Evolutionary conservation across 2,888 invertebrate species (phyloP), one percentile per base, ranked within the genome.

Genomic region (Oscheius myriophilus): DNA sequence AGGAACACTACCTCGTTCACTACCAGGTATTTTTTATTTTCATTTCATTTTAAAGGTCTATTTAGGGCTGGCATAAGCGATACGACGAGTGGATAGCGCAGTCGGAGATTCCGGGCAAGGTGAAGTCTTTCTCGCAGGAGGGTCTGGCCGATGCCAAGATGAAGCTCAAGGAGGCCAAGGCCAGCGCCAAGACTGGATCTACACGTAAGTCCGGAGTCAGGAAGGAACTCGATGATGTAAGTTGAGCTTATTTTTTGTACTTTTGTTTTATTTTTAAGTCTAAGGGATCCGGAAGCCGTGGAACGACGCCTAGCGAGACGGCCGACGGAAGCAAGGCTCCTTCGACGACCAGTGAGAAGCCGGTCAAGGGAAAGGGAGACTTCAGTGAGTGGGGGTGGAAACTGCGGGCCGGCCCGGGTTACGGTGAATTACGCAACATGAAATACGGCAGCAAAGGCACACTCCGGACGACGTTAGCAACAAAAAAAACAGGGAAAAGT

Each of bases 21-120:
- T 76, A 69, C 51, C 54, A 58, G 43, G 71, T 71, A 39, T 11
- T 46, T 23, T 11, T 2, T 23, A 18, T n/a, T n/a, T 49, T 26
- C 12, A 7, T n/a, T 39, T 25, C 18, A 46, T 18, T 33, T 11
- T 23, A 21, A 49, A 26, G 23, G 14, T 2, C 18, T 23, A n/a
- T 69, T 16, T 18, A 55, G 54, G 76, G 76, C 4, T 76, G 73
- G 73, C 65, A 72, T 42, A 49, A 33, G 23, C 68, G 73, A 9
- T 61, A 76, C 57, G 76, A 76, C 52, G 72, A 72, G 25, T 41
- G 26, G 12, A 51, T 76, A 2, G 25, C 45, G 1, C 4, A 46
- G 41, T 49, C 45, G 6, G 46, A 71, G 16, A 45, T 51, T 3
- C 11, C 33, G 0, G 58, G 33, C 0, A 39, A 26, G 18, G 43